Base-by-base conservation (phyloP, 1,140 invertebrate genomes). In the Mesaphorura yosii region DNA sequence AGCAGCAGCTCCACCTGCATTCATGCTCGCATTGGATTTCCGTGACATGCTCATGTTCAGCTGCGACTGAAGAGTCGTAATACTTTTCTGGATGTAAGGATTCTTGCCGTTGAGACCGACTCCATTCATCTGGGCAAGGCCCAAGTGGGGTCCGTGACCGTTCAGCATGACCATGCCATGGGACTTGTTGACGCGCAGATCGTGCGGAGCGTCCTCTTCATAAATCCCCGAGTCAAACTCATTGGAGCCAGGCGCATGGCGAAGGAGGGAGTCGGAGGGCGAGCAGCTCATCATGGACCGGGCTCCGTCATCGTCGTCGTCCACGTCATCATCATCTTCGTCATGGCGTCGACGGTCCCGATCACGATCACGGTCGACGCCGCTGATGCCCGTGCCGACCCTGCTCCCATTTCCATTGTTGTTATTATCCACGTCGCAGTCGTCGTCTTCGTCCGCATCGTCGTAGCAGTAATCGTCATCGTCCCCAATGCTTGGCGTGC, bases 281-380 rank as follows among this genome's bases (percentile, higher is more conserved):
- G 23, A 48, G 46, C 40, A 38, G 19, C 2, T 23, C 25, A 15
- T 37, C 17, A 15, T n/a, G n/a, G n/a, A n/a, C n/a, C n/a, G 19
- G 31, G 28, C 48, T 42, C 31, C 15, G 27, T 44, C n/a, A n/a
- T 56, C 54, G 20, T 51, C 54, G 15, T 48, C 48, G 5, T 56
- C 54, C 7, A 46, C 48, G 1, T 51, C 38, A 14, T 56, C 54
- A 17, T 56, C 54, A 1, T 56, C 54, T 0, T 51, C 45, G 6
- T 57, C 49, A 2, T n/a, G n/a, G n/a, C n/a, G n/a, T 40, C 49
- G 46, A 31, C 46, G 7, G 31, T 46, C 20, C 58, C 47, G 14
- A 38, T 52, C 22, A 51, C 39, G 48, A 53, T 60, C 15, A 60
- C 58, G n/a, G n/a, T n/a, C n/a, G n/a, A n/a, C n/a, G n/a, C n/a